phyloP scores from a whole-genome alignment of 2,113 vertebrate species.

The Malurus alboscapulatus region DNA sequence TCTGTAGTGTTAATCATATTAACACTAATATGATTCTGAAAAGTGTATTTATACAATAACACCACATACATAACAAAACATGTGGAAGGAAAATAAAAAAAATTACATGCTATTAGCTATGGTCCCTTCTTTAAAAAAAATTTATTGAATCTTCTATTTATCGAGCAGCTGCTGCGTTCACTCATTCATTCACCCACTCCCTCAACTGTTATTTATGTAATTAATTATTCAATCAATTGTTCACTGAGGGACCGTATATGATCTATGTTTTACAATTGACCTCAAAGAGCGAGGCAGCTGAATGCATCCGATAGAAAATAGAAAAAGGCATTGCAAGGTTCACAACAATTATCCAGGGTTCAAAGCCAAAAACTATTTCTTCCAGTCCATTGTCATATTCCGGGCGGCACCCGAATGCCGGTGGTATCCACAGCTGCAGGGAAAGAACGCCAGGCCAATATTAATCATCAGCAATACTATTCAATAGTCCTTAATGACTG shows the following conservation, averaged over 20 bases:
- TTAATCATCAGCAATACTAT: background rate
- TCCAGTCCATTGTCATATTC: slow-evolving; percentile 95
- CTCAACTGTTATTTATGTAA: slow-evolving; percentile 20
- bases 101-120: background rate
- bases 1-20: background rate
- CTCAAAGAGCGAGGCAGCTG: slow-evolving; percentile 92
- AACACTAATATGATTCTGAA: background rate
- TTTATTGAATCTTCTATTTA: background rate
- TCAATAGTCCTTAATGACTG: background rate
- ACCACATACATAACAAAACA: background rate
- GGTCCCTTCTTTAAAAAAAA: background rate
- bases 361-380: slow-evolving; percentile 89
- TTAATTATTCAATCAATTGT: slow-evolving; percentile 25
- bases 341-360: slow-evolving; percentile 92
- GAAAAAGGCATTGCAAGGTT: slow-evolving; percentile 95
- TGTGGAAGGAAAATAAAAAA: background rate
- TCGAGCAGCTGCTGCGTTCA: slow-evolving; percentile 12
- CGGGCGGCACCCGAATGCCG: slow-evolving; percentile 93
- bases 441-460: slow-evolving; percentile 8
- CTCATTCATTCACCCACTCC: background rate
- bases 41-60: background rate
- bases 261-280: slow-evolving; percentile 88
- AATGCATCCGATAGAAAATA: slow-evolving; percentile 98
- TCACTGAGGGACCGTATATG: background rate
- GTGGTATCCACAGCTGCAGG: slow-evolving; percentile 91